Evolutionary conservation across 1,140 invertebrate genomes (phyloP), one percentile per base, ranked within the genome.

Genomic region (Anastrepha obliqua): DNA sequence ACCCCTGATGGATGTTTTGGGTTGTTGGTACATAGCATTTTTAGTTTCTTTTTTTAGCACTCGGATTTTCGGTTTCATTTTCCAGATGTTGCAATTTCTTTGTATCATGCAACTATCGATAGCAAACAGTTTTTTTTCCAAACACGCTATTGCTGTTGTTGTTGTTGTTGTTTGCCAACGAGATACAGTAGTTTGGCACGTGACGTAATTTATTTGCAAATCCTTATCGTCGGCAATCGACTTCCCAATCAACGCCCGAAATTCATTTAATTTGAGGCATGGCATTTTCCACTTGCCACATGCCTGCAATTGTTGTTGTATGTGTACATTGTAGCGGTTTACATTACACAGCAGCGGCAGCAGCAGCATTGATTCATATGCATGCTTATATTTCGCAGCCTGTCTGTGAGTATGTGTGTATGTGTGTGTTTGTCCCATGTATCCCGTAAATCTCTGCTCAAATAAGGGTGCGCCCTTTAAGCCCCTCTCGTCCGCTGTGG

Each of bases 401-500:
- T 29, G 29, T n/a, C n/a, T n/a, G n/a, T n/a, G n/a, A n/a, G 44
- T 3, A 47, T 70, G 11, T 44, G 67, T 55, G 47, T 7, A 17
- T 81, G 17, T 81, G 47, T 81, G 1, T 51, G 44, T n/a, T 17
- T n/a, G 47, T 55, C 74, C 17, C 74, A 5, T n/a, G 47, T n/a
- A 17, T 55, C 74, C 17, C 74, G 74, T 55, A 55, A 81, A 81
- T 81, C 74, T 20, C 0, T 15, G 9, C 47, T 11, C 20, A 8
- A 47, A 67, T 51, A 74, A n/a, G 74, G 74, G 74, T 81, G 51
- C 55, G 74, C 47, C 70, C 7, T 47, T 47, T 13, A 7, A 44
- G 44, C 47, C 39, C 74, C 74, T 81, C 29, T 86, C 13, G 85
- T 58, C 42, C 64, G 89, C 88, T 89, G 86, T 91, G 91, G 90